Conservation (phyloP, 2,888 invertebrate species). For the Cephus sareptanus region DNA sequence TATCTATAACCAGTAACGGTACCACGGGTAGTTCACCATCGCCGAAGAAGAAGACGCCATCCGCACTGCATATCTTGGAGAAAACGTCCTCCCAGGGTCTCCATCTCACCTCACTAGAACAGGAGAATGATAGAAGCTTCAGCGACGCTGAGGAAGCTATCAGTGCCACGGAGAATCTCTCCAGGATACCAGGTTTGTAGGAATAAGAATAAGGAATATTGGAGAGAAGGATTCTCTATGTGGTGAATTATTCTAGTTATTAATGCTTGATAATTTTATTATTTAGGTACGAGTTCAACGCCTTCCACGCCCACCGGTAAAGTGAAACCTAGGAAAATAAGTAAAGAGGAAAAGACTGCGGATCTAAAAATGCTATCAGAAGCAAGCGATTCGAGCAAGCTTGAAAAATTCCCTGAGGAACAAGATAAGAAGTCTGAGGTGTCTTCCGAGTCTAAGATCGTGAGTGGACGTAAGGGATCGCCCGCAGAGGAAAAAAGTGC, state of each 20-base stretch:
- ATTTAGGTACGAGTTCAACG: conserved; percentile 51
- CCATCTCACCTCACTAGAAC: conserved; percentile 50
- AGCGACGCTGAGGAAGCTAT: conserved; percentile 64
- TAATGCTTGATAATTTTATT: neutral
- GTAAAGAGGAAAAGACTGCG: conserved; percentile 58
- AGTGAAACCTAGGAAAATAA: conserved; percentile 55
- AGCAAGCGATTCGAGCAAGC: neutral
- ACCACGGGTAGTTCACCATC: conserved; percentile 52
- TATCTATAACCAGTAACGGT: conserved; percentile 57
- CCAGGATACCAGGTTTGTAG: conserved; percentile 51
- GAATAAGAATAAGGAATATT: neutral
- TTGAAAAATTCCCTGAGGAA: neutral
- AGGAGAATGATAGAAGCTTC: conserved; percentile 59
- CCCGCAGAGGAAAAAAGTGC: neutral
- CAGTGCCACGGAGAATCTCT: conserved; percentile 55
- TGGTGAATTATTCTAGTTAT: neutral
- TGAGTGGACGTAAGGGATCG: neutral
- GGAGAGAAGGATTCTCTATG: neutral
- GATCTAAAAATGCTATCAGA: conserved; percentile 31
- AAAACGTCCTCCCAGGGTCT: conserved; percentile 46
- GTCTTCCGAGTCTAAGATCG: neutral
- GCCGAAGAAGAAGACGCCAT: conserved; percentile 50
- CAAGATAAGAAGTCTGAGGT: neutral
- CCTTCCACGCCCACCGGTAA: conserved; percentile 56
- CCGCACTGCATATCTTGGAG: conserved; percentile 46